Conservation (phyloP, 2,888 invertebrate species). For the Euplexia lucipara region DNA sequence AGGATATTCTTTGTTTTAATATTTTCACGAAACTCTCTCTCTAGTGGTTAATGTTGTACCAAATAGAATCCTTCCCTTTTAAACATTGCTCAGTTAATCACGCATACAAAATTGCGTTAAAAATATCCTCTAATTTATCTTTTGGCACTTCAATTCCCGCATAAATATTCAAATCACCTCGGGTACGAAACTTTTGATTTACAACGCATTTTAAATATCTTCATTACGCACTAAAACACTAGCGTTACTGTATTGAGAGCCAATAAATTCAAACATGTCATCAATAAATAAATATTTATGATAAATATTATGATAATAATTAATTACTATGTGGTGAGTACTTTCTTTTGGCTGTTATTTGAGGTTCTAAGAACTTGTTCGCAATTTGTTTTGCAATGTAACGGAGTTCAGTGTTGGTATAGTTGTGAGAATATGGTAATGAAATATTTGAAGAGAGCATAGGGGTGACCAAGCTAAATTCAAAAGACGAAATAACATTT, state of each 20-base stretch:
- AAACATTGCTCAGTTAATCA: not conserved
- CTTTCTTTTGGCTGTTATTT: conserved; percentile 76
- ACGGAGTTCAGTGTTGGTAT: conserved; percentile 69
- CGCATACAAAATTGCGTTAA: conserved; percentile 5
- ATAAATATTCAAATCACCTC: conserved; percentile 64
- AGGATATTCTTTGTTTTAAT: too few species aligned
- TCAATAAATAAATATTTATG: conserved; percentile 83
- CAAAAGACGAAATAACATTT: not conserved
- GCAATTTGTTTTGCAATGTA: conserved; percentile 80
- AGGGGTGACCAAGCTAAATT: conserved; percentile 1
- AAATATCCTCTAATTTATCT: conserved; percentile 33
- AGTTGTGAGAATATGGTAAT: conserved; percentile 5
- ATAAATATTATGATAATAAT: conserved; percentile 80
- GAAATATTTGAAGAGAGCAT: not conserved
- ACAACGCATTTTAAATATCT: conserved; percentile 72
- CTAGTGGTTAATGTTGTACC: too few species aligned
- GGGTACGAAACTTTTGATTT: conserved; percentile 64
- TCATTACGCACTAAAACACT: conserved; percentile 68
- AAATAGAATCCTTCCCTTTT: too few species aligned
- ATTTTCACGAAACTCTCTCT: too few species aligned
- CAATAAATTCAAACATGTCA: conserved; percentile 76
- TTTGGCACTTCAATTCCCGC: conserved; percentile 29
- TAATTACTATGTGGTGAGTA: conserved; percentile 72
- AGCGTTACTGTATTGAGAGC: conserved; percentile 64
- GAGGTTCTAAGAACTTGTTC: conserved; percentile 83